phyloP scores from a whole-genome alignment of 2,797 vertebrate species.

The Melanotaenia trifasciata region DNA sequence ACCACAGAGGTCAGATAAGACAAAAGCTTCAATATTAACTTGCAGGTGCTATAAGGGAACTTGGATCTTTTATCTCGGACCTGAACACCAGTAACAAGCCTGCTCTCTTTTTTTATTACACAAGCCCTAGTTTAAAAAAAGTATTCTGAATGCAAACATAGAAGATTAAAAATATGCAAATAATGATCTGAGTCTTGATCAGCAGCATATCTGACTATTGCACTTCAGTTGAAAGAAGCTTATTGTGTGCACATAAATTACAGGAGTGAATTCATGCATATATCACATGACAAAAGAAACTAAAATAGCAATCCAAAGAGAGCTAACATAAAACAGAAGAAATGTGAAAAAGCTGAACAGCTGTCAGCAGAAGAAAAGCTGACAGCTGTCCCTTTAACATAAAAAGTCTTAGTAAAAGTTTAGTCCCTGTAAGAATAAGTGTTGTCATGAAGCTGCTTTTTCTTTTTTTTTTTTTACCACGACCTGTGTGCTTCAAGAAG shows the following conservation, averaged over 20 bases:
- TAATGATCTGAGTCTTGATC: slow-evolving; percentile 41
- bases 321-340: slow-evolving; percentile 14
- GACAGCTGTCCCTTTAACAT: neutral
- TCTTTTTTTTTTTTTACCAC: slow-evolving; percentile 23
- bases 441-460: slow-evolving; percentile 1
- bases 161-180: slow-evolving; percentile 43
- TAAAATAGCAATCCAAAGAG: slow-evolving; percentile 12
- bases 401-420: slow-evolving; percentile 44
- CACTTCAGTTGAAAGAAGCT: slow-evolving; percentile 19
- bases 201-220: slow-evolving; percentile 27
- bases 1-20: neutral
- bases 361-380: slow-evolving; percentile 17
- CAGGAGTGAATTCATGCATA: slow-evolving; percentile 39
- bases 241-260: slow-evolving; percentile 14
- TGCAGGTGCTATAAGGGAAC: neutral
- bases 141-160: slow-evolving; percentile 21
- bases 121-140: neutral
- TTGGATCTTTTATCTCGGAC: neutral
- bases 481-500: slow-evolving; percentile 5
- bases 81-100: neutral
- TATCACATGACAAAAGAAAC: slow-evolving; percentile 18
- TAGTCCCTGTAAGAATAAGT: slow-evolving; percentile 57
- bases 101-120: slow-evolving; percentile 13
- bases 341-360: too few species aligned
- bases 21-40: neutral